Percentiles rank a stretch among this genome's conserved stretches.
Evolutionary conservation across 2,888 invertebrate species (phyloP).

Genomic region (Tholera decimalis): DNA sequence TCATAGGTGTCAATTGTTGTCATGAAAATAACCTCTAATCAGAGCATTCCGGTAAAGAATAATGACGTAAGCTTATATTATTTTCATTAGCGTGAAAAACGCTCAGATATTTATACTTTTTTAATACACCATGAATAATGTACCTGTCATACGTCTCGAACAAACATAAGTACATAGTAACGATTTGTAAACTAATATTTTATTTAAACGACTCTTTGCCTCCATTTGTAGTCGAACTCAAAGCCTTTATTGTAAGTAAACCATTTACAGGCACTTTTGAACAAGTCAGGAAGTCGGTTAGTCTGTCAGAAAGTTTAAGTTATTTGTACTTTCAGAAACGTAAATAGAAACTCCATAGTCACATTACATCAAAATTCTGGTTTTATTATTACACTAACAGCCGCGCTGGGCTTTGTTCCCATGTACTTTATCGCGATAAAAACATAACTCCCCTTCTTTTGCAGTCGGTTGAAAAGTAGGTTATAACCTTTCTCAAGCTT

Average conservation of each 20-base stretch:
- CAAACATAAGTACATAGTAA: background rate
- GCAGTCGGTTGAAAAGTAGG: too few relatives aligned
- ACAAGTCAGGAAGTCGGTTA: too few relatives aligned
- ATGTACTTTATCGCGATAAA: too few relatives aligned
- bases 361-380: too few relatives aligned
- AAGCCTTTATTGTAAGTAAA: background rate
- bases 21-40: conserved; percentile 1
- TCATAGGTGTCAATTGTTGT: background rate
- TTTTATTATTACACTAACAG: too few relatives aligned
- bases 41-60: background rate
- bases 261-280: background rate
- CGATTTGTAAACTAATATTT: background rate
- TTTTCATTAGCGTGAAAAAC: background rate
- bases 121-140: background rate
- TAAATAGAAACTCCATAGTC: too few relatives aligned
- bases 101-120: background rate
- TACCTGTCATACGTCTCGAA: background rate
- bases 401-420: too few relatives aligned
- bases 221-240: background rate
- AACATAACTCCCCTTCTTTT: too few relatives aligned
- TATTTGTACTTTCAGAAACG: background rate
- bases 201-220: background rate
- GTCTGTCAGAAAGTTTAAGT: background rate
- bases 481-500: too few relatives aligned
- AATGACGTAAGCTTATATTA: background rate